phyloP scores from a whole-genome alignment of 2,797 vertebrate genomes.

The Graptemys geographica region DNA sequence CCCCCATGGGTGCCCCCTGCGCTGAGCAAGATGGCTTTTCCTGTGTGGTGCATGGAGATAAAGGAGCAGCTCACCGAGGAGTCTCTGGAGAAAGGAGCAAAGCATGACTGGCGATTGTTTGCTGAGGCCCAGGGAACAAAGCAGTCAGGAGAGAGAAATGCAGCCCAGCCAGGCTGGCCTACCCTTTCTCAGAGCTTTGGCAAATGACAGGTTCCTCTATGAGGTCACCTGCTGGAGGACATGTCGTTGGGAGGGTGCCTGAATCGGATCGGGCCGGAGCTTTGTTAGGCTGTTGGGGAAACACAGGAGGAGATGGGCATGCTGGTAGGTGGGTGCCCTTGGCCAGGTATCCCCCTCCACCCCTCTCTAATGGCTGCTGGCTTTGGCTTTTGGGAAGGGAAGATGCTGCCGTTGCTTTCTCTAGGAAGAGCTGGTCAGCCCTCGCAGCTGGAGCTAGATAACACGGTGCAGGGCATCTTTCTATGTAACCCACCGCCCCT shows the following conservation, averaged over 20 bases:
- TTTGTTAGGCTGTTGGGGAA: not conserved
- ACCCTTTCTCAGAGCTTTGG: not conserved
- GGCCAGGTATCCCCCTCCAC: too few species aligned
- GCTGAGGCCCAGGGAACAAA: not conserved
- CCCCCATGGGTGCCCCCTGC: not conserved
- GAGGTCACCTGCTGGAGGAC: not conserved
- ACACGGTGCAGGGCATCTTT: not conserved
- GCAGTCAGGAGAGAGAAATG: not conserved
- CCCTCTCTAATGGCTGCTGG: accelerated
- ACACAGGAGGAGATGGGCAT: not conserved
- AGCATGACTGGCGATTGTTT: not conserved
- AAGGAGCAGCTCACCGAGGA: not conserved
- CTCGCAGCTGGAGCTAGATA: too few species aligned
- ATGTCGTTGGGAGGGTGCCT: not conserved
- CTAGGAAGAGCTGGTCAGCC: not conserved
- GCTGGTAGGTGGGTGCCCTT: not conserved
- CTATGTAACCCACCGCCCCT: not conserved
- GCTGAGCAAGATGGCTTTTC: not conserved
- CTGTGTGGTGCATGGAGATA: not conserved
- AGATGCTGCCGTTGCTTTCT: not conserved
- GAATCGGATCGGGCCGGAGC: accelerated
- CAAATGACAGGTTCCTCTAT: accelerated
- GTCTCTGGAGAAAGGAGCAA: not conserved
- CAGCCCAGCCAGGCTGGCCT: not conserved
- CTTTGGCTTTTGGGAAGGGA: not conserved